Evolutionary conservation across 2,797 vertebrate genomes (phyloP), one percentile per base, ranked within the genome.

Genomic region (Crocidura indochinensis): DNA sequence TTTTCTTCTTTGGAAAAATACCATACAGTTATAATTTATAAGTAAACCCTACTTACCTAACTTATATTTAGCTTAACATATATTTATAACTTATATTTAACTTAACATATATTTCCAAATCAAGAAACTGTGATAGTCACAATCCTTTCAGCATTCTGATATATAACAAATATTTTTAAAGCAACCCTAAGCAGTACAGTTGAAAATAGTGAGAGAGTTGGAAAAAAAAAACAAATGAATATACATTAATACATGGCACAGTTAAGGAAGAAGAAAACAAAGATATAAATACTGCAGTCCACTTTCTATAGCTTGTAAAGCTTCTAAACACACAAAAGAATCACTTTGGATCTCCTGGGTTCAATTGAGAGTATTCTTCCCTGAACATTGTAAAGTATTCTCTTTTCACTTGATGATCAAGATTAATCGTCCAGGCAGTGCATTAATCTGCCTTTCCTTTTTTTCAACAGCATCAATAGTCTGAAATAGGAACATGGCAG

Each of bases 271-370:
- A 71, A 44, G 56, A 10, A 74, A 67, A 71, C n/a, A 31, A 44
- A 65, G 56, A 60, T 7, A 68, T 73, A 38, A 19, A 10, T 47
- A 12, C 29, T 31, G 31, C 14, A 4, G 27, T 68, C 20, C 75
- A 26, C 38, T 64, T 91, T 94, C 53, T 83, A n/a, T 29, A 78
- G 2, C 20, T 80, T 44, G 68, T 93, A 65, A 49, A 88, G 31
- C 44, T 11, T 27, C 10, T 22, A 26, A 38, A 56, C 46, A 47
- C 4, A 84, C 56, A 44, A 19, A 69, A 31, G 5, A n/a, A 26
- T 73, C 22, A 44, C 24, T 19, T 0, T 71, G 31, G 49, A 9
- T 84, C 53, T 72, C 24, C 51, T 38, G 26, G 11, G 7, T 49
- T 88, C 22, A 10, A 6, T 26, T 15, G 26, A 62, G 24, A 56